These are phyloP conservation scores for Limanda limanda DNA, from an alignment of 2,113 vertebrate species.

Conservation along the genomic window DNA sequence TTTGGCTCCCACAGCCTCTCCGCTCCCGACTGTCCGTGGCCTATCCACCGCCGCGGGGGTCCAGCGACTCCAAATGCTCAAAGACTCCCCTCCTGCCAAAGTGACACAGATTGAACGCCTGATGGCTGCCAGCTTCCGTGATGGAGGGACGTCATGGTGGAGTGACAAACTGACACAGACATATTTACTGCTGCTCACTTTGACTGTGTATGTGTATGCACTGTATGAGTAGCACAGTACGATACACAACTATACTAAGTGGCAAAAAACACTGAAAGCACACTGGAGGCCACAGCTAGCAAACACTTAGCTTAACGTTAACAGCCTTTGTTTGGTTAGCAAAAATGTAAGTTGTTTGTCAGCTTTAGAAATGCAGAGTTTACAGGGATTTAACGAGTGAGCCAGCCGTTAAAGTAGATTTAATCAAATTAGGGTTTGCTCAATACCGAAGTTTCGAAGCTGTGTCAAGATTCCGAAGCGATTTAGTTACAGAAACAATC, in stretches of 20 bases:
- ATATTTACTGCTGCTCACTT: neutral
- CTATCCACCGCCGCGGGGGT: conserved; percentile 18
- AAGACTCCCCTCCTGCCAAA: conserved; percentile 23
- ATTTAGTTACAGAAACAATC: no score
- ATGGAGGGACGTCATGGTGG: neutral
- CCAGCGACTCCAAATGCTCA: conserved; percentile 34
- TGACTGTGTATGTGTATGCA: no score
- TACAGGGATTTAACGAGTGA: neutral
- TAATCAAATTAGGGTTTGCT: no score
- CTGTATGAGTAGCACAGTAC: no score
- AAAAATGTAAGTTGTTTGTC: neutral
- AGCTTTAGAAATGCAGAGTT: neutral
- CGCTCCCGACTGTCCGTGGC: conserved; percentile 20
- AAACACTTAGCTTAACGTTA: neutral
- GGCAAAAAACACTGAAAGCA: neutral
- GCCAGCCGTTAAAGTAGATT: neutral
- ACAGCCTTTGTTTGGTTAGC: neutral
- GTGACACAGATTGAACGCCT: conserved; percentile 23
- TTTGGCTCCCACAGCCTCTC: conserved; percentile 30
- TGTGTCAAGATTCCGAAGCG: no score
- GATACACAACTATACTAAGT: no score
- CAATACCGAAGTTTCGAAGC: no score
- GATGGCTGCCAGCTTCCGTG: conserved; percentile 23
- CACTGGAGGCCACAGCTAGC: neutral
- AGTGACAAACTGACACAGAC: neutral